Conservation (phyloP, 2,797 vertebrate species). For the Presbytis comata region DNA sequence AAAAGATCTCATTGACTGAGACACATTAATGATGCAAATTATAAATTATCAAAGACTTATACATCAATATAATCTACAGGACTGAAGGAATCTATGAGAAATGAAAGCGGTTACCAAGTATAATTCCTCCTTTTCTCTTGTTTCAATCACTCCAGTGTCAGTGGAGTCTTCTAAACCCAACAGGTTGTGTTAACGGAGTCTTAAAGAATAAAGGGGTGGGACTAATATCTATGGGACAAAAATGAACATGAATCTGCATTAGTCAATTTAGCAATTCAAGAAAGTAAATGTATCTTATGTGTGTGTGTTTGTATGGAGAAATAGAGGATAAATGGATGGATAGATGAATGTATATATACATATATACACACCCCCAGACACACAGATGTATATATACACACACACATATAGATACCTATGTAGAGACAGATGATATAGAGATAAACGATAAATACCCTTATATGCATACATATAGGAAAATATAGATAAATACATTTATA, state of each 20-base stretch:
- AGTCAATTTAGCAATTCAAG: background rate
- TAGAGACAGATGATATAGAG: background rate
- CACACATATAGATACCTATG: background rate
- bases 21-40: background rate
- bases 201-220: background rate
- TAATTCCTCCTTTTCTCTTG: background rate
- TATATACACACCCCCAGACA: background rate
- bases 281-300: background rate
- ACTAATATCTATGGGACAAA: background rate
- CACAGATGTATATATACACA: background rate
- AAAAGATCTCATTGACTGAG: background rate
- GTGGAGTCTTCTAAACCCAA: background rate
- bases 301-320: background rate
- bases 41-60: background rate
- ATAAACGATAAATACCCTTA: background rate
- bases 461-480: background rate
- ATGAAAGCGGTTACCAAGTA: background rate
- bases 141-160: no score
- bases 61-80: background rate
- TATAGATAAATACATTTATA: background rate
- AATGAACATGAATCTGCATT: background rate
- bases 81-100: background rate
- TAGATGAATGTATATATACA: background rate
- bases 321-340: background rate
- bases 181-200: background rate